Evolutionary conservation across 2,888 invertebrate species (phyloP).

Genomic region (Standfussiana lucernea): DNA sequence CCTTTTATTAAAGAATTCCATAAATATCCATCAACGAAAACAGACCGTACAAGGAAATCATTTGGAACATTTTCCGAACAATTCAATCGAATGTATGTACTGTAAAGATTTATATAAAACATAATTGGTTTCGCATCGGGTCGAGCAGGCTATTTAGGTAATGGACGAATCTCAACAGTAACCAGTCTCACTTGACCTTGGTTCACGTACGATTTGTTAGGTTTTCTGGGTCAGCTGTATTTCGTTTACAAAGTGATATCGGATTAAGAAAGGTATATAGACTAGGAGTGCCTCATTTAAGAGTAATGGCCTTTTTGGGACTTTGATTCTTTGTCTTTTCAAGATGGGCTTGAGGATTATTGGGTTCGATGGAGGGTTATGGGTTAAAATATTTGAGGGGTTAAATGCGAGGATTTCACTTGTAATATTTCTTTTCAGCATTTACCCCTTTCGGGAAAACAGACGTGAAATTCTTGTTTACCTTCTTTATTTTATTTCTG

Average conservation of each 20-base stretch:
- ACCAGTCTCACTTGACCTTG: slow-evolving; percentile 55
- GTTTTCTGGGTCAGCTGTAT: slow-evolving; percentile 64
- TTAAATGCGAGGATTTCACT: background rate
- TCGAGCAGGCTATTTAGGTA: slow-evolving; percentile 79
- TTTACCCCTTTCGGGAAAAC: background rate
- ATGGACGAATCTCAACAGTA: slow-evolving; percentile 78
- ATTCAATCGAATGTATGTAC: slow-evolving; percentile 52
- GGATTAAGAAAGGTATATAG: slow-evolving; percentile 52
- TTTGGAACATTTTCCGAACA: slow-evolving; percentile 36
- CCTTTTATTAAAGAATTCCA: slow-evolving; percentile 2
- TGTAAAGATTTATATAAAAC: slow-evolving; percentile 76
- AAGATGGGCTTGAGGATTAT: slow-evolving; percentile 28
- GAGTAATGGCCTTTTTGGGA: slow-evolving; percentile 43
- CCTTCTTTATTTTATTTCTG: no score
- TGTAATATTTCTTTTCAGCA: slow-evolving; percentile 1
- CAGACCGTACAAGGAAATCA: slow-evolving; percentile 1
- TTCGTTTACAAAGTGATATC: slow-evolving; percentile 63
- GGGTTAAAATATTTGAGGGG: background rate
- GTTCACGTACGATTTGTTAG: slow-evolving; percentile 66
- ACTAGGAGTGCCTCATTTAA: slow-evolving; percentile 46
- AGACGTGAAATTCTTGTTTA: background rate
- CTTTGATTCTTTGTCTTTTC: slow-evolving; percentile 50
- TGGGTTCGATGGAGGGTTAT: background rate
- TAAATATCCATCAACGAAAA: slow-evolving; percentile 29
- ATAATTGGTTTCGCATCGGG: slow-evolving; percentile 82